Conservation (phyloP, 1,140 invertebrate species). For the Dufourea novaeangliae region DNA sequence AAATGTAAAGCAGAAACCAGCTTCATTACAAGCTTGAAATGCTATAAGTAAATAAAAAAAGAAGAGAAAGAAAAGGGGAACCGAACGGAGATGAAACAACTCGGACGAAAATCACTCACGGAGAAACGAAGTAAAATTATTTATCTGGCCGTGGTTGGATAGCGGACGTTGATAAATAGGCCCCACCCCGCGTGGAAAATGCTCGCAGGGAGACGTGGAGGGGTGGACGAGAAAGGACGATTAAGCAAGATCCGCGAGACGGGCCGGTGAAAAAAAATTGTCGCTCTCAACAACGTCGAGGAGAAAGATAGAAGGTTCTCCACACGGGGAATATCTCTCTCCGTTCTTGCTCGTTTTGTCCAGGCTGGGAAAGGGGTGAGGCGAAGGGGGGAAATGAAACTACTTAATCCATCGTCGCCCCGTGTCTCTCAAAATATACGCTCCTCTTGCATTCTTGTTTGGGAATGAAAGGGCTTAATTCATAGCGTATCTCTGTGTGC, state of each 20-base stretch:
- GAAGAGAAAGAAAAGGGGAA: no score
- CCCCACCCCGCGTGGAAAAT: conserved; percentile 39
- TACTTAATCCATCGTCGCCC: conserved; percentile 30
- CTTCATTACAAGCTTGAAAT: background rate
- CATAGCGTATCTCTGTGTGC: background rate
- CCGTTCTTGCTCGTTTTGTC: background rate
- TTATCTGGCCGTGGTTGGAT: conserved; percentile 50
- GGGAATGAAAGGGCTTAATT: background rate
- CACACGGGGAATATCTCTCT: background rate
- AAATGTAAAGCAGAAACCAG: no score
- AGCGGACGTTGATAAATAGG: conserved; percentile 59
- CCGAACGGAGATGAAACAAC: background rate
- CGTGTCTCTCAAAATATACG: background rate
- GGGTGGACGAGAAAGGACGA: conserved; percentile 47
- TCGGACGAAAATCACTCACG: conserved; percentile 5
- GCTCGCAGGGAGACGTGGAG: conserved; percentile 14
- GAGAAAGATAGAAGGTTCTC: background rate
- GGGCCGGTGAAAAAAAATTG: conserved; percentile 10
- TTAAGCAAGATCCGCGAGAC: conserved; percentile 42
- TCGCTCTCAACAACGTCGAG: conserved; percentile 2
- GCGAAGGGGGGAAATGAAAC: conserved; percentile 47
- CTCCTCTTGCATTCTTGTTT: no score
- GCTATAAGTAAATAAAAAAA: background rate
- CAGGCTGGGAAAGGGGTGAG: no score
- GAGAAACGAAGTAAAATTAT: conserved; percentile 49